Evolutionary conservation across 2,797 vertebrate species (phyloP).

Genomic region (Lemur catta): DNA sequence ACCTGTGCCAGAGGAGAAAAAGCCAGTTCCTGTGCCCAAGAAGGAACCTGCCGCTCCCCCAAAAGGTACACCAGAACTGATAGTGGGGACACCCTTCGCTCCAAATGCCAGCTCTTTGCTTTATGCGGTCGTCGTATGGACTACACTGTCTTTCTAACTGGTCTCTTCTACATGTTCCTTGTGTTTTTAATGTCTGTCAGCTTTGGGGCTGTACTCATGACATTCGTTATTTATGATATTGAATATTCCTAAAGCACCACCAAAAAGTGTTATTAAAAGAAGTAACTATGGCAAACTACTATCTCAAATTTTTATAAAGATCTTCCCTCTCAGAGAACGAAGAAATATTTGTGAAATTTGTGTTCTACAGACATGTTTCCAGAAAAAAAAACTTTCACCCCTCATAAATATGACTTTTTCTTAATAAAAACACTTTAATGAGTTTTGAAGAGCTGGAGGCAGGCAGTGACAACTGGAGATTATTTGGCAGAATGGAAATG

Average conservation of each 20-base stretch:
- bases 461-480: neutral
- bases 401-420: neutral
- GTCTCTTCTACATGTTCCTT: neutral
- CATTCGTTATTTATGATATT: neutral
- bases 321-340: conserved; percentile 28
- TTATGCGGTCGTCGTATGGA: neutral
- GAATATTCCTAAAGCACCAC: neutral
- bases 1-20: conserved; percentile 84
- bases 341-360: conserved; percentile 18
- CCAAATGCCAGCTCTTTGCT: neutral
- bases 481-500: neutral
- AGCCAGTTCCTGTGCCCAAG: conserved; percentile 80
- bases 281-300: neutral
- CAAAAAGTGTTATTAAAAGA: conserved; percentile 61
- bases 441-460: neutral
- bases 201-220: neutral
- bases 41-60: conserved; percentile 78
- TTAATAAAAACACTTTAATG: neutral
- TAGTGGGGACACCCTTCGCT: neutral
- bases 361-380: neutral
- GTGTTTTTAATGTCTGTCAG: neutral
- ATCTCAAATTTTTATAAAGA: conserved; percentile 30
- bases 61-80: conserved; percentile 79
- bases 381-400: neutral
- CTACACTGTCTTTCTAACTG: neutral